Percentiles rank a stretch among this genome's conserved stretches.
These are phyloP conservation scores for Zelleria hepariella DNA, from an alignment of 2,888 invertebrate species.

Conservation along the genomic window DNA sequence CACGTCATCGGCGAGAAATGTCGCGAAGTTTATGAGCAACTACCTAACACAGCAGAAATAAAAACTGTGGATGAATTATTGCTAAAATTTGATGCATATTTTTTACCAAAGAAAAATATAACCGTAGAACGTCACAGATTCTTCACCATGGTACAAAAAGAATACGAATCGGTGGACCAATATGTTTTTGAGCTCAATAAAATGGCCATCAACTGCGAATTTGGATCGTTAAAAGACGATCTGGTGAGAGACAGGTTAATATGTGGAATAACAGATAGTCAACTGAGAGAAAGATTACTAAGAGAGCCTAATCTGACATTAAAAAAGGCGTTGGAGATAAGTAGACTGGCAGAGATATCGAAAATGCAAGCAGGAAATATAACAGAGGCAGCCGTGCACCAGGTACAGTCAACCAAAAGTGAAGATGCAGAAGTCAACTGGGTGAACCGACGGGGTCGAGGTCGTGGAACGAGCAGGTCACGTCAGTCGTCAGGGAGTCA, in stretches of 20 bases:
- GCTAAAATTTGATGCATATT: constrained; percentile 14
- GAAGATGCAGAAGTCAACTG: background rate
- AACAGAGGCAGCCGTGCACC: constrained; percentile 3
- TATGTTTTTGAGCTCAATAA: constrained; percentile 16
- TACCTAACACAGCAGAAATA: constrained; percentile 2
- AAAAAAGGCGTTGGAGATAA: constrained; percentile 14
- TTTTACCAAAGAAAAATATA: constrained; percentile 15
- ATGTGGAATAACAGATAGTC: constrained; percentile 15
- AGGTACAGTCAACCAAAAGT: background rate
- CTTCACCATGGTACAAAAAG: constrained; percentile 14
- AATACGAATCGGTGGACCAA: constrained; percentile 15
- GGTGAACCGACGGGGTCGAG: background rate
- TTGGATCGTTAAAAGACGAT: constrained; percentile 14
- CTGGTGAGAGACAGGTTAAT: constrained; percentile 17
- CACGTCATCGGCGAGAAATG: constrained; percentile 15
- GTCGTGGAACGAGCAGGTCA: background rate
- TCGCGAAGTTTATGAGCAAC: constrained; percentile 14
- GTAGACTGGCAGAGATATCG: constrained; percentile 12
- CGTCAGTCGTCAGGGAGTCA: background rate
- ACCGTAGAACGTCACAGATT: constrained; percentile 16
- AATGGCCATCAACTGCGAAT: constrained; percentile 17
- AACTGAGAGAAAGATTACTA: constrained; percentile 14
- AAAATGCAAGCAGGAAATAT: constrained; percentile 11
- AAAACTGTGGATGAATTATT: constrained; percentile 10
- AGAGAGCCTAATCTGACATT: constrained; percentile 14